A percentile compares a stretch with the other conserved stretches of the same genome.
phyloP scores from a whole-genome alignment of 2,888 invertebrate genomes.

The Archaeoteleia sp. region DNA sequence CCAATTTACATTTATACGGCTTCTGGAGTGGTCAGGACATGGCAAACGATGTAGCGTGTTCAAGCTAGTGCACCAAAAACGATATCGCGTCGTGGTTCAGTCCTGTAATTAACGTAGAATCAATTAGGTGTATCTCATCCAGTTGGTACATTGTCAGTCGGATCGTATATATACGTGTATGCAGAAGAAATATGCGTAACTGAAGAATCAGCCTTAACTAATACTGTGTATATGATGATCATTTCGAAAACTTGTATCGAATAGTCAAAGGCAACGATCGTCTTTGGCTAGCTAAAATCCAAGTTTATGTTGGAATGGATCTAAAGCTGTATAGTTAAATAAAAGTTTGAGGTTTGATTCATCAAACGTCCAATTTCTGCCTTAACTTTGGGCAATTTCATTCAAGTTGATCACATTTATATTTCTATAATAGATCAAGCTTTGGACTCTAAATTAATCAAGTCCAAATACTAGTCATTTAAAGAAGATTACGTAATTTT shows the following conservation, averaged over 20 bases:
- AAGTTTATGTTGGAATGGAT: neutral
- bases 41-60: constrained; percentile 38
- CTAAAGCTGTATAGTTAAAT: neutral
- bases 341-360: no score
- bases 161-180: neutral
- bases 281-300: constrained; percentile 16
- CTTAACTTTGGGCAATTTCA: no score
- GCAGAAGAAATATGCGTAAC: constrained; percentile 8
- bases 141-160: constrained; percentile 17
- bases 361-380: no score
- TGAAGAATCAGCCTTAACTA: constrained; percentile 19
- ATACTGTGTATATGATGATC: constrained; percentile 6
- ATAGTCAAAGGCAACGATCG: constrained; percentile 16
- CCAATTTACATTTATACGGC: constrained; percentile 47
- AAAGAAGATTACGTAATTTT: no score
- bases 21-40: constrained; percentile 44
- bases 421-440: no score
- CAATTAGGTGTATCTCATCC: constrained; percentile 46
- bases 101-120: constrained; percentile 51
- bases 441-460: no score
- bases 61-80: constrained; percentile 45
- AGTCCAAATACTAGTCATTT: no score
- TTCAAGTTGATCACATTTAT: no score
- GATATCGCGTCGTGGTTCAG: constrained; percentile 42
- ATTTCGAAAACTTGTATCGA: constrained; percentile 24